Evolutionary conservation across 2,113 vertebrate genomes (phyloP).

Genomic region (Microcebus jonahi): DNA sequence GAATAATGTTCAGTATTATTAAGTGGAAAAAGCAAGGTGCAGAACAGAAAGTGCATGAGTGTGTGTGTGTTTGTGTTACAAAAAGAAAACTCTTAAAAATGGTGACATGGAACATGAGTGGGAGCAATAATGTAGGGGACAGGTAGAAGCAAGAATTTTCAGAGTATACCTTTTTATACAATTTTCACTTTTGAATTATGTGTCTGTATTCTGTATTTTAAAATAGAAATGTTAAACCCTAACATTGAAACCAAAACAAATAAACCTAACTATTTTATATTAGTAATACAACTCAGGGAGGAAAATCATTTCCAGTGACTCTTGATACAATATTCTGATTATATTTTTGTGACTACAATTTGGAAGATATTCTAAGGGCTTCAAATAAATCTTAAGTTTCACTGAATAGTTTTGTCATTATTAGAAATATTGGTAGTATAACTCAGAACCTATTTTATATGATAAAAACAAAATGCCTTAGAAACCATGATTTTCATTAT

Average conservation of each 20-base stretch:
- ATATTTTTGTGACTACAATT: slow-evolving; percentile 22
- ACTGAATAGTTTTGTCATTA: neutral
- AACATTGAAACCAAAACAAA: slow-evolving; percentile 30
- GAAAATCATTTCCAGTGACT: neutral
- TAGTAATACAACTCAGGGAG: neutral
- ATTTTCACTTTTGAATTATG: slow-evolving; percentile 21
- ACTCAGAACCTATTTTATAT: neutral
- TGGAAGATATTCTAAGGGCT: neutral
- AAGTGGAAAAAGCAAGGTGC: neutral
- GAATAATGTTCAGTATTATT: neutral
- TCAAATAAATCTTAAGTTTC: slow-evolving; percentile 21
- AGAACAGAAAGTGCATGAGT: neutral
- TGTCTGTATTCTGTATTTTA: neutral
- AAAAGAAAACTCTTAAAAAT: slow-evolving; percentile 3
- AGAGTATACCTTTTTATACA: neutral
- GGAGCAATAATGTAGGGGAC: neutral
- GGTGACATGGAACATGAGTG: neutral
- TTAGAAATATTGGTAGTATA: neutral
- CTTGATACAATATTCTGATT: neutral
- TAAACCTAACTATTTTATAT: slow-evolving; percentile 10
- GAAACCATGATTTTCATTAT: neutral
- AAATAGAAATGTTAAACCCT: neutral
- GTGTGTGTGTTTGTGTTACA: neutral
- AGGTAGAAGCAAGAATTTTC: neutral
- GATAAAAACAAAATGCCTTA: neutral